Evolutionary conservation across 2,113 vertebrate genomes (phyloP).

Genomic region (Promerops cafer): DNA sequence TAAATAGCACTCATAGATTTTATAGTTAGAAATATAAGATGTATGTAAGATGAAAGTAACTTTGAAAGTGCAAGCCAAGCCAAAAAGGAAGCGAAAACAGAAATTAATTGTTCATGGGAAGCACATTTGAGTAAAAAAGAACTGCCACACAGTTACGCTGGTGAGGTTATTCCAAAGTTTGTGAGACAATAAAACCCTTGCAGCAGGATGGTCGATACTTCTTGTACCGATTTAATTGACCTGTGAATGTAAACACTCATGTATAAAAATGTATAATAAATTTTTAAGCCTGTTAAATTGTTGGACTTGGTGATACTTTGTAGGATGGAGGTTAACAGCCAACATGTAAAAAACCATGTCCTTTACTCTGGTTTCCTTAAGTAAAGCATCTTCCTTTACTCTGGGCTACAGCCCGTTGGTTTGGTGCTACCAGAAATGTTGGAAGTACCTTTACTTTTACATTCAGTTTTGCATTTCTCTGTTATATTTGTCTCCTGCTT

Average conservation of each 20-base stretch:
- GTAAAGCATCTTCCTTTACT: not conserved
- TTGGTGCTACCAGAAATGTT: not conserved
- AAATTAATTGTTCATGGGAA: not conserved
- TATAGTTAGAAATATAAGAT: not conserved
- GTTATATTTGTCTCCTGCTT: not conserved
- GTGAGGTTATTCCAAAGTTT: not conserved
- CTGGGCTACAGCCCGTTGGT: not conserved
- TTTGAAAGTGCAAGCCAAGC: not conserved
- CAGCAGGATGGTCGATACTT: not conserved
- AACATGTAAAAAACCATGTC: not conserved
- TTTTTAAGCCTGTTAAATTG: not conserved
- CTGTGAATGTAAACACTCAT: not conserved
- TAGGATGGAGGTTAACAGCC: not conserved
- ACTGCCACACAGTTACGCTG: accelerated
- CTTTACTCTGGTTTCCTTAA: not conserved
- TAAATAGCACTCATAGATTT: not conserved
- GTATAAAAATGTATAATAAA: not conserved
- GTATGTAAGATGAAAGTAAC: not conserved
- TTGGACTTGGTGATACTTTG: not conserved
- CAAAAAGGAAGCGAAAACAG: not conserved
- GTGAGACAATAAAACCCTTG: not conserved
- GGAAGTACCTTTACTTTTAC: not conserved
- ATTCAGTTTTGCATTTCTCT: not conserved
- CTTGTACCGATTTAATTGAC: not conserved
- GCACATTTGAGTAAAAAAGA: not conserved